Percentiles rank a stretch among this genome's conserved stretches.
These are phyloP conservation scores for Xylota sylvarum DNA, from an alignment of 2,888 invertebrate species.

Conservation along the genomic window DNA sequence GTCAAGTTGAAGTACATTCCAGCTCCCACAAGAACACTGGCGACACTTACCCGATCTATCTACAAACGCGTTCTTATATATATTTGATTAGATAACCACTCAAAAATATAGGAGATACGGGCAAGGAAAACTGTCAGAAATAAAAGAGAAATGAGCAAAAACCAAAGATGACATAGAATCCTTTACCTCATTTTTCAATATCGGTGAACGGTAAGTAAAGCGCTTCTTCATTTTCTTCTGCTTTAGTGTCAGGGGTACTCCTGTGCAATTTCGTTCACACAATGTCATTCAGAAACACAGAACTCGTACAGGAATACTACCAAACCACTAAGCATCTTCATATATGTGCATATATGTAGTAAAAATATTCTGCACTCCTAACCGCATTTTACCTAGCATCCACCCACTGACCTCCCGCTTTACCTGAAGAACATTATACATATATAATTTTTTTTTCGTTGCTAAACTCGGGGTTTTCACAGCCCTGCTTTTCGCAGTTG, in stretches of 20 bases:
- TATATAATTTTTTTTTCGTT: slow-evolving; percentile 3
- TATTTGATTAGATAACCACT: slow-evolving; percentile 17
- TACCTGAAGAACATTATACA: background rate
- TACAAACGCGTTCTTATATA: background rate
- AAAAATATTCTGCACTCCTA: background rate
- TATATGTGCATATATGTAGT: too few relatives aligned
- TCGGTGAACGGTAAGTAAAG: slow-evolving; percentile 1
- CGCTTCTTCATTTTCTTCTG: slow-evolving; percentile 33
- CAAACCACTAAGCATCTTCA: slow-evolving; percentile 19
- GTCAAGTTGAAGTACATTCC: slow-evolving; percentile 15
- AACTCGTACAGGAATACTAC: slow-evolving; percentile 2
- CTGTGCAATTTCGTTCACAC: slow-evolving; percentile 33
- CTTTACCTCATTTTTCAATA: slow-evolving; percentile 33
- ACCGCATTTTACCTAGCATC: slow-evolving; percentile 4
- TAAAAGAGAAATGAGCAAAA: slow-evolving; percentile 2
- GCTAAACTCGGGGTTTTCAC: slow-evolving; percentile 5
- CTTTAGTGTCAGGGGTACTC: slow-evolving; percentile 37
- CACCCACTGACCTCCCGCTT: slow-evolving; percentile 27
- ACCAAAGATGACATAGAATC: slow-evolving; percentile 32
- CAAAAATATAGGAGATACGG: slow-evolving; percentile 6
- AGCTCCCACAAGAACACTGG: slow-evolving; percentile 18
- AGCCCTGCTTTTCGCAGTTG: slow-evolving; percentile 36
- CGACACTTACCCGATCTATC: background rate
- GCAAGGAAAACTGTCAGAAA: background rate
- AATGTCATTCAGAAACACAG: slow-evolving; percentile 15